Evolutionary conservation across 2,797 vertebrate species (phyloP), one percentile per base, ranked within the genome.

Genomic region (Muscicapa striata): DNA sequence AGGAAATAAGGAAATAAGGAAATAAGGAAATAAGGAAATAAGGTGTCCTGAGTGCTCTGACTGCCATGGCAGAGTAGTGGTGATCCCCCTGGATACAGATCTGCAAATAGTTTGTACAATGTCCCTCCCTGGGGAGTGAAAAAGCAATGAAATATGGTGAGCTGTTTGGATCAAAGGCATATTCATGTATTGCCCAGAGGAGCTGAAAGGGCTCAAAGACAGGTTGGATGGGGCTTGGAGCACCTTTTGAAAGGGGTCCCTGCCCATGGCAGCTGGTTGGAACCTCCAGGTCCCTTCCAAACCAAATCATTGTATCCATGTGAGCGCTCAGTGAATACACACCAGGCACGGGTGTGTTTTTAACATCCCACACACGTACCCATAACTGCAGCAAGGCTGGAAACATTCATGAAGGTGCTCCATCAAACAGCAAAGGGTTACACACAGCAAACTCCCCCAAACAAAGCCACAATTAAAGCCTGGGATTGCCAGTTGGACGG

Each of bases 371-470:
- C 11, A 26, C 4, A 27, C 0, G 2, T 1, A 8, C 46, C 32
- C 13, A 0, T 6, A 45, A 13, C 41, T 49, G 6, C 59, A 66
- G 24, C 7, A 16, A 52, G 23, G 36, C 38, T 34, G 19, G 46
- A 73, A 54, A 63, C 0, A 0, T 5, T 15, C 3, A 9, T 0
- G 6, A 64, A 73, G 29, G 8, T 32, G 17, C 51, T n/a, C 67
- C 68, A 52, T 26, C 52, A 41, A 55, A 34, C 61, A 63, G 3
- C 10, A 90, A 95, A 76, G 81, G 68, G 91, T 94, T 94, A 93
- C 72, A 73, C 4, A 14, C n/a, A 69, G 67, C 87, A 45, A 84
- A 40, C 11, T 36, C 41, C 67, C 27, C 20, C 69, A 38, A 70
- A 75, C 75, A 69, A 67, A 89, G 59, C 58, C 51, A 30, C 84